Evolutionary conservation across 2,797 vertebrate species (phyloP), one percentile per base, ranked within the genome.

Genomic region (Schizothorax lantsangensis): DNA sequence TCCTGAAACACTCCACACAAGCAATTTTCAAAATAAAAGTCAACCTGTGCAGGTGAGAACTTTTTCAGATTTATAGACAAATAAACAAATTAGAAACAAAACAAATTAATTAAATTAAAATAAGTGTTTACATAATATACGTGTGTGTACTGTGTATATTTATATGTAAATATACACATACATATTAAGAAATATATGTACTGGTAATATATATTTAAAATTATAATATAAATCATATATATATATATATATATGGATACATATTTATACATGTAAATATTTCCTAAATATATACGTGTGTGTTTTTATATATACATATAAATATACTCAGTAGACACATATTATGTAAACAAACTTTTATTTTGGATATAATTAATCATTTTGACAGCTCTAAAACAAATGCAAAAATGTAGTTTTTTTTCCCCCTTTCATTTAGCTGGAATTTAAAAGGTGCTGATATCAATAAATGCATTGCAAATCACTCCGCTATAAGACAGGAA

Each of bases 21-120:
- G 43, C 3, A 0, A 6, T 15, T 40, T 80, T 81, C 84, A 86
- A 74, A 86, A 86, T 81, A 74, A 64, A 86, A 74, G 78, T 86
- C 40, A 6, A 10, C 2, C 0, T 4, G 8, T 2, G 8, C 12
- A 17, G 1, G 15, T 12, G 38, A 43, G 23, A 9, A 19, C 2
- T 19, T 10, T n/a, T 7, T 57, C 1, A 12, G 30, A 12, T 77
- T 77, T 77, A 49, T 33, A 4, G 5, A 23, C 12, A 36, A 11
- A 36, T 54, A 2, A 10, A 73, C 3, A 57, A 21, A n/a, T 30
- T 30, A 30, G 30, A 30, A 30, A 30, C 30, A 1, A 30, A 1
- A n/a, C n/a, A n/a, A 30, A 30, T 30, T 30, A 30, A 30, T 30
- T 30, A 30, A 30, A 30, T 30, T 30, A 30, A 30, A 30, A 2